Conservation (phyloP, 2,888 invertebrate genomes). For the Dastarcus helophoroides region DNA sequence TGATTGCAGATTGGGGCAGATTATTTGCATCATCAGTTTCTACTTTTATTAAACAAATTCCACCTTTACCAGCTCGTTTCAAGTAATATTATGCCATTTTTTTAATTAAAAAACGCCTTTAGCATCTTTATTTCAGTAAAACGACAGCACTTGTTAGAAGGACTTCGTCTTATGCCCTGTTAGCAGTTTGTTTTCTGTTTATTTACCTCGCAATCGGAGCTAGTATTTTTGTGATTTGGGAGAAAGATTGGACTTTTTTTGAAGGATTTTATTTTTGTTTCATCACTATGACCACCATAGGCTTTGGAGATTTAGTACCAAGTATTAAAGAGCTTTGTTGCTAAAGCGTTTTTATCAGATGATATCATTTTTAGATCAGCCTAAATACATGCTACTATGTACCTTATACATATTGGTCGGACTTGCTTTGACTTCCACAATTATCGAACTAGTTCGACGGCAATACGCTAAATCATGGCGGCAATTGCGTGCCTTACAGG, state of each 20-base stretch:
- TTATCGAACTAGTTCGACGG: slow-evolving; percentile 76
- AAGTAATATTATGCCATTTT: no score
- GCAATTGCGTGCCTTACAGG: slow-evolving; percentile 64
- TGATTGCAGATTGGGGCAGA: slow-evolving; percentile 78
- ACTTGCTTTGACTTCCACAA: slow-evolving; percentile 81
- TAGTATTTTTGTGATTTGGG: slow-evolving; percentile 73
- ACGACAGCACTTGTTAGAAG: slow-evolving; percentile 19
- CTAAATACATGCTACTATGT: slow-evolving; percentile 80
- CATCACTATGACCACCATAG: slow-evolving; percentile 90
- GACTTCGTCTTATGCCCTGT: slow-evolving; percentile 53
- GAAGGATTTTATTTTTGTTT: slow-evolving; percentile 92
- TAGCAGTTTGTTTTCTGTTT: slow-evolving; percentile 66
- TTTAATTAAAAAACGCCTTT: no score
- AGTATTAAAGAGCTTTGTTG: slow-evolving; percentile 41
- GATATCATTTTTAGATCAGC: slow-evolving; percentile 52
- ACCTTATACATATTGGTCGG: slow-evolving; percentile 82
- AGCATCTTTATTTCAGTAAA: no score
- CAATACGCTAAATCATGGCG: slow-evolving; percentile 85
- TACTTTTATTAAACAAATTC: slow-evolving; percentile 50
- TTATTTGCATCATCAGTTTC: slow-evolving; percentile 70
- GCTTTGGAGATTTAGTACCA: slow-evolving; percentile 84
- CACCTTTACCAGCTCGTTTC: slow-evolving; percentile 31
- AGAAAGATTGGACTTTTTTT: slow-evolving; percentile 82
- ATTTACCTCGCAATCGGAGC: slow-evolving; percentile 76
- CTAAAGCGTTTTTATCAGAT: background rate